Evolutionary conservation across 2,113 vertebrate species (phyloP), one percentile per base, ranked within the genome.

Genomic region (Saccopteryx leptura): DNA sequence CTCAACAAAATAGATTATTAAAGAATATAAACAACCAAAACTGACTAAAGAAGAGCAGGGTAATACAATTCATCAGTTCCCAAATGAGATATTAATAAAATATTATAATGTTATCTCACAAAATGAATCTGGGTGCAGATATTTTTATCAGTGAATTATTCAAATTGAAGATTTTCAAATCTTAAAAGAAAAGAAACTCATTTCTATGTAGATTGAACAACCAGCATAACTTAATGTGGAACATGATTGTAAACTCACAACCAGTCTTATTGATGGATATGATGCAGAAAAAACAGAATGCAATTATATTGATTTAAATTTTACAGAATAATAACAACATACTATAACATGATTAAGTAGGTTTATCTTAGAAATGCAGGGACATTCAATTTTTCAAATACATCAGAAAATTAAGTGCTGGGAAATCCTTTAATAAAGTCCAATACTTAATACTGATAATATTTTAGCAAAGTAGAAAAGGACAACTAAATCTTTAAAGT

Each of bases 121-220:
- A 86, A 88, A 58, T 91, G 33, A 74, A 87, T 28, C 23, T 60
- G 17, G 7, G 9, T 74, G 2, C 9, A 60, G 18, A 88, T 66
- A 33, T 66, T 82, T 95, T 88, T 66, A 95, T 69, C 10, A 69
- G n/a, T 11, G 10, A 60, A 88, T 50, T 88, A 61, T 88, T 24
- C 8, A 76, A 69, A 68, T 24, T 75, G 46, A 95, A n/a, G 9
- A n/a, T 60, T 61, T 82, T 69, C 65, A 75, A 4, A 61, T 54
- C 23, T 60, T 56, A 61, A 76, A 88, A 46, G 9, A 60, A 82
- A 54, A 11, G 39, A 92, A 92, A 85, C 74, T 21, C 11, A 11
- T 61, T 54, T 82, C 2, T 66, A 18, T 76, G 31, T 5, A 52
- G 61, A 39, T 26, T 28, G 5, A 1, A 58, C 26, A 76, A 63